phyloP scores from a whole-genome alignment of 2,797 vertebrate genomes.

The Micromesistius poutassou region DNA sequence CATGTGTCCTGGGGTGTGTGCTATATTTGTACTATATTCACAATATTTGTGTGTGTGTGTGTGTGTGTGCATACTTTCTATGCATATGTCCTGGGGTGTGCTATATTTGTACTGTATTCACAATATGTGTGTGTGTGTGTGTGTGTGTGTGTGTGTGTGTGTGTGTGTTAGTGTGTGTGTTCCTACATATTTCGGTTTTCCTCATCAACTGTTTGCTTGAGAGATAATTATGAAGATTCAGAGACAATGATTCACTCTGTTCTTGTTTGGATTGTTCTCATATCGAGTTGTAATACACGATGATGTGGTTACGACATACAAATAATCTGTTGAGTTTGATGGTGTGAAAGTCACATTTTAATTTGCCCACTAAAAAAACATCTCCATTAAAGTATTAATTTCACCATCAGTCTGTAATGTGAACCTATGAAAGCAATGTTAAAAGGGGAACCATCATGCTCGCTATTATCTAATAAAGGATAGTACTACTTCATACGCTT shows the following conservation, averaged over 20 bases:
- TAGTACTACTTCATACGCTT: not conserved
- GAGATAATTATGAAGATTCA: not conserved
- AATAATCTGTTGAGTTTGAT: not conserved
- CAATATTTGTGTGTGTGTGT: not conserved
- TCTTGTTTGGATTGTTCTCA: slow-evolving; percentile 2
- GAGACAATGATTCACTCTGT: not conserved
- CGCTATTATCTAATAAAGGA: not conserved
- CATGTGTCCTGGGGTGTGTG: too few species aligned
- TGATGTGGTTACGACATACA: not conserved
- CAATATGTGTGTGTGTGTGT: not conserved
- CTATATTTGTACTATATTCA: too few species aligned
- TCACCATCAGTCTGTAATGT: not conserved
- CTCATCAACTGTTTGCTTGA: not conserved
- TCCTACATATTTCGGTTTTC: not conserved
- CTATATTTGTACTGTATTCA: not conserved
- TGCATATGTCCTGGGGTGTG: not conserved
- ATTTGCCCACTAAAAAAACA: not conserved
- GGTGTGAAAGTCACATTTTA: not conserved
- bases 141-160: too few species aligned
- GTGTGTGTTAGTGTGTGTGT: not conserved
- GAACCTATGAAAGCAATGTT: not conserved
- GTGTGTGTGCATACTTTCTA: not conserved
- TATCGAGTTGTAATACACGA: slow-evolving; percentile 12
- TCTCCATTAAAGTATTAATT: not conserved
- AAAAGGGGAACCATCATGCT: not conserved